phyloP scores from a whole-genome alignment of 1,140 invertebrate genomes.

The Drosophila truncata region DNA sequence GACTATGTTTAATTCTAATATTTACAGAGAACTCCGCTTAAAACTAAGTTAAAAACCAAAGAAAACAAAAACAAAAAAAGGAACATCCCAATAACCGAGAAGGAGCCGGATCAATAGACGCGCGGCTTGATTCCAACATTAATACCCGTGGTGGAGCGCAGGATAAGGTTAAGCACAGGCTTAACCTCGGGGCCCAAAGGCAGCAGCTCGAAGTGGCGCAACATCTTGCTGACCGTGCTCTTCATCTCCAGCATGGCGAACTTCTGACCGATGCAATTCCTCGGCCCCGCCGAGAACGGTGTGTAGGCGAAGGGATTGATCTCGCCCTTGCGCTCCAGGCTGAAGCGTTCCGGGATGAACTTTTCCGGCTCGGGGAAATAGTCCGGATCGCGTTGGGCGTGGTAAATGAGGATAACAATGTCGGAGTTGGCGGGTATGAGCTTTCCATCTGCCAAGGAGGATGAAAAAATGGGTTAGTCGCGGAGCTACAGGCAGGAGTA shows the following conservation, averaged over 20 bases:
- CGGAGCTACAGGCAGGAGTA: neutral
- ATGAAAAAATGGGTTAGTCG: neutral
- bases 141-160: conserved; percentile 72
- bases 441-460: conserved; percentile 60
- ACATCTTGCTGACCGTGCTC: conserved; percentile 84
- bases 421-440: conserved; percentile 83
- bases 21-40: conserved; percentile 24
- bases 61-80: neutral
- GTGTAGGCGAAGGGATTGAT: conserved; percentile 86
- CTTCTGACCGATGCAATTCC: conserved; percentile 91
- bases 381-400: conserved; percentile 86
- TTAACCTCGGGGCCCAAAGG: conserved; percentile 61
- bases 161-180: conserved; percentile 63
- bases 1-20: conserved; percentile 39
- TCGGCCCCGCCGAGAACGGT: conserved; percentile 89
- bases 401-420: conserved; percentile 83
- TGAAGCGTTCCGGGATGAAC: conserved; percentile 89
- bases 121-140: conserved; percentile 72
- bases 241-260: conserved; percentile 93
- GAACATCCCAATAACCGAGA: neutral
- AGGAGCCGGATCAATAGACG: conserved; percentile 35
- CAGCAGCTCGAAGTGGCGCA: conserved; percentile 84
- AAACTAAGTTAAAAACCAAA: conserved; percentile 12
- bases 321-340: conserved; percentile 77
- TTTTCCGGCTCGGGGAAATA: conserved; percentile 87